Evolutionary conservation across 2,888 invertebrate species (phyloP).

Genomic region (Limnephilus auricula): DNA sequence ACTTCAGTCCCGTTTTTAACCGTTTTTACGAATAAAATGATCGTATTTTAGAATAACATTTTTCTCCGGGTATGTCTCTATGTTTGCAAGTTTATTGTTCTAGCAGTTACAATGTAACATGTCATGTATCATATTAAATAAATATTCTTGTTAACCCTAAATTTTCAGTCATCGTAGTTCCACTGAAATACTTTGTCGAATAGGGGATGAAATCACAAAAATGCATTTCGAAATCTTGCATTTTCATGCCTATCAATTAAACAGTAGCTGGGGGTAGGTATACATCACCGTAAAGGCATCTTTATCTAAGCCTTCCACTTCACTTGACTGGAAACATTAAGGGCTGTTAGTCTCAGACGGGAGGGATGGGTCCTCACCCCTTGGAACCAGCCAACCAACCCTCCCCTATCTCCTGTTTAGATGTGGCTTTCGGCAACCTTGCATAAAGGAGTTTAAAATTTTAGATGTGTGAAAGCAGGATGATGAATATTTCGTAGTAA

Average conservation of each 20-base stretch:
- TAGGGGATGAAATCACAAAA: background rate
- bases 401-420: background rate
- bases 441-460: conserved; percentile 8
- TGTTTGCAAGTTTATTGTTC: too few relatives aligned
- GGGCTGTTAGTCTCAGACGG: conserved; percentile 30
- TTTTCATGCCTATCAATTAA: conserved; percentile 26
- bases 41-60: too few relatives aligned
- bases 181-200: background rate
- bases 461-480: background rate
- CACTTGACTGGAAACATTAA: conserved; percentile 45
- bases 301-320: conserved; percentile 55
- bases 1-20: too few relatives aligned
- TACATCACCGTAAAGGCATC: conserved; percentile 22
- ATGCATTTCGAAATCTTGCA: background rate
- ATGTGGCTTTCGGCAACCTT: conserved; percentile 2
- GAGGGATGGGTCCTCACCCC: background rate
- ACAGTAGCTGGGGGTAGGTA: background rate
- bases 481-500: background rate
- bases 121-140: too few relatives aligned
- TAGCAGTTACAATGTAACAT: too few relatives aligned
- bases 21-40: too few relatives aligned
- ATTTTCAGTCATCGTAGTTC: background rate
- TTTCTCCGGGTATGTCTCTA: too few relatives aligned
- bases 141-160: background rate
- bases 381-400: conserved; percentile 13